Percentiles rank a stretch among this genome's conserved stretches.
phyloP scores from a whole-genome alignment of 37 sponge, comb jelly and placozoan genomes.

The Ephydatia muelleri region DNA sequence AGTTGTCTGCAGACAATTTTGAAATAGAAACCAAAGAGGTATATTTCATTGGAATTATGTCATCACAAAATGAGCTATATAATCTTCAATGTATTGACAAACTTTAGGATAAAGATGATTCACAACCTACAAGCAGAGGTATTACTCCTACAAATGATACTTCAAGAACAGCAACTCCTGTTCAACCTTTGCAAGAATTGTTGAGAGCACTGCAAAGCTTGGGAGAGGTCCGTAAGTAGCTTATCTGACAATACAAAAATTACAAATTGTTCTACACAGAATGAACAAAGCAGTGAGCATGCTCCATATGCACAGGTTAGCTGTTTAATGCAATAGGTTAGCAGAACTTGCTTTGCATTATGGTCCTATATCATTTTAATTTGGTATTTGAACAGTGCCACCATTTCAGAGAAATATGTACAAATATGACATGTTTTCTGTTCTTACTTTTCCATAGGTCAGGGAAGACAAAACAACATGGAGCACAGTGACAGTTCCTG shows the following conservation, averaged over 20 bases:
- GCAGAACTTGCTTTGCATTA: no score
- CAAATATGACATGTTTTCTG: no score
- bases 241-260: background rate
- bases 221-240: background rate
- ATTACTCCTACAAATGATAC: background rate
- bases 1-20: conserved; percentile 51
- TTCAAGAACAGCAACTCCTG: background rate
- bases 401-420: no score
- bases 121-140: background rate
- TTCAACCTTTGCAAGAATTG: background rate
- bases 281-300: background rate
- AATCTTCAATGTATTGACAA: background rate
- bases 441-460: background rate
- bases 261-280: background rate
- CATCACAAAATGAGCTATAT: background rate
- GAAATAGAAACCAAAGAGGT: conserved; percentile 7
- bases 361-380: no score
- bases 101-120: background rate
- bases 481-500: background rate
- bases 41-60: background rate
- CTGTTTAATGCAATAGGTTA: background rate
- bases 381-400: no score
- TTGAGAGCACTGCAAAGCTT: background rate
- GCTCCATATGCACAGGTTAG: background rate
- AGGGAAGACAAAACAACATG: background rate